These are phyloP conservation scores for Vicugna pacos DNA, from an alignment of 2,113 vertebrate species.

Conservation along the genomic window DNA sequence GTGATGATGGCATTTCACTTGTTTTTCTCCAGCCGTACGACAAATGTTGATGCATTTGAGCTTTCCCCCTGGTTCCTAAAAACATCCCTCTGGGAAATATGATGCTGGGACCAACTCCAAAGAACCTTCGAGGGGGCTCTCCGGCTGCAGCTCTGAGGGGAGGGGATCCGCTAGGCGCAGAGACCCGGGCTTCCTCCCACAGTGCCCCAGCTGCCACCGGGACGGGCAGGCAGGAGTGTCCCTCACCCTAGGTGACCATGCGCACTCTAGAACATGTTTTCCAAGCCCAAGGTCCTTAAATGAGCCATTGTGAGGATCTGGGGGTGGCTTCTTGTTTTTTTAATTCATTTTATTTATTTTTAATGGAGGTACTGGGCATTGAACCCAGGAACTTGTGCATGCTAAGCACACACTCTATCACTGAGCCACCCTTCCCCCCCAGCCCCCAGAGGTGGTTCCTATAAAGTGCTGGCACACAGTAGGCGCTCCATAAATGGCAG, in stretches of 20 bases:
- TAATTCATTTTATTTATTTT: no score
- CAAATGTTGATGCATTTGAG: neutral
- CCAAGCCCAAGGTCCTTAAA: neutral
- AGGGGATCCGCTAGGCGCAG: neutral
- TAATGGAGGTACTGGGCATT: no score
- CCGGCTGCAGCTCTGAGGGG: fast-evolving
- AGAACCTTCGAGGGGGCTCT: neutral
- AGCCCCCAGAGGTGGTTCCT: neutral
- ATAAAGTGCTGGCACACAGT: neutral
- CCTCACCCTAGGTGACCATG: neutral
- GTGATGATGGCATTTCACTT: neutral
- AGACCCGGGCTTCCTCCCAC: neutral
- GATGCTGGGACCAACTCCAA: neutral
- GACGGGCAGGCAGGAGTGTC: neutral
- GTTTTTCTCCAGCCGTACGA: neutral
- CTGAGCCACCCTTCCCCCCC: no score
- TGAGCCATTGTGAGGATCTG: neutral
- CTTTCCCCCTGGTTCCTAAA: neutral
- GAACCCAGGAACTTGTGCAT: no score
- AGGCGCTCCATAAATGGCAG: neutral
- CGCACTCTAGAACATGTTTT: neutral
- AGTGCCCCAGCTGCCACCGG: neutral
- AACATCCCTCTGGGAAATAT: neutral
- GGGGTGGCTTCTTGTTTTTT: neutral
- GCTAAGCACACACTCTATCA: no score